Conservation (phyloP, 2,797 vertebrate genomes). For the Danio aesculapii region DNA sequence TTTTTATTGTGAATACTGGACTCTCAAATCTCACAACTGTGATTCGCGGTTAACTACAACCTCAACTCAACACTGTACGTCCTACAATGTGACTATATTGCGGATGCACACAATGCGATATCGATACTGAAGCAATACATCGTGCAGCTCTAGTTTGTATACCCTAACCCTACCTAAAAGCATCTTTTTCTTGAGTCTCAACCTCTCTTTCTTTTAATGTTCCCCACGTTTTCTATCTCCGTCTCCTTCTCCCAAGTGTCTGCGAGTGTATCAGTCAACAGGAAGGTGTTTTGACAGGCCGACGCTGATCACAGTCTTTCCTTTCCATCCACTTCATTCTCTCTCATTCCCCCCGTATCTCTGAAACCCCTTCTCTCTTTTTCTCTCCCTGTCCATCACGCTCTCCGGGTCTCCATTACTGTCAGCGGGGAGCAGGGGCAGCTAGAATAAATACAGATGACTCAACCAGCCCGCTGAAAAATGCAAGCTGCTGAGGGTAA, state of each 20-base stretch:
- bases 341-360: neutral
- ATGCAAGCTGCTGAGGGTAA: constrained; percentile 12
- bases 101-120: no score
- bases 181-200: neutral
- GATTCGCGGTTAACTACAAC: no score
- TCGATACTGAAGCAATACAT: no score
- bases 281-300: constrained; percentile 45
- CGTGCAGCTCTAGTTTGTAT: no score
- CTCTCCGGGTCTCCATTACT: constrained; percentile 29
- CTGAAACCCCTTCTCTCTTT: constrained; percentile 17
- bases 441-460: constrained; percentile 36
- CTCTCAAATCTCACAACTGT: no score
- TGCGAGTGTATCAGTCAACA: constrained; percentile 38
- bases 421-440: constrained; percentile 23
- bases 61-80: no score
- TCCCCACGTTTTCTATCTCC: constrained; percentile 52
- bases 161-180: no score
- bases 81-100: no score
- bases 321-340: constrained; percentile 22
- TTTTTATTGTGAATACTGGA: no score
- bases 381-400: constrained; percentile 19
- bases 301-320: constrained; percentile 6
- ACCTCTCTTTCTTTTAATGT: constrained; percentile 47
- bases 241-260: neutral
- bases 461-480: constrained; percentile 12